Percentiles rank a stretch among this genome's conserved stretches.
Conservation (phyloP, 2,797 vertebrate genomes). For the Cirrhinus mrigala region DNA sequence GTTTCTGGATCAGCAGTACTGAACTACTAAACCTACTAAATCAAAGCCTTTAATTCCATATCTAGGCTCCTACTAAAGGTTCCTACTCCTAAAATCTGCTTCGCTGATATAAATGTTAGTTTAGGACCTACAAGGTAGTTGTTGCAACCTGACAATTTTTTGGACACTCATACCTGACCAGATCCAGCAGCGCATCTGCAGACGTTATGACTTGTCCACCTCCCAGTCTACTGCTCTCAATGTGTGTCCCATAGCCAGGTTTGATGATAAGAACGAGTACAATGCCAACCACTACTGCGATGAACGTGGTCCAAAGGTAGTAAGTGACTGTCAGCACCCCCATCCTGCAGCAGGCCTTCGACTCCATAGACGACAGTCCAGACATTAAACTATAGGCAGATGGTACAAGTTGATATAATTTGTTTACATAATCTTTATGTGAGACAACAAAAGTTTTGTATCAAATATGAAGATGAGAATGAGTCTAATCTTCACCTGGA, state of each 20-base stretch:
- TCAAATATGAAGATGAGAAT: background rate
- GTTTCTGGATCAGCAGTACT: background rate
- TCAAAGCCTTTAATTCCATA: background rate
- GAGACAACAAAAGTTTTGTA: background rate
- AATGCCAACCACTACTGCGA: constrained; percentile 88
- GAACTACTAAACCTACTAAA: background rate
- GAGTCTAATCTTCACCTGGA: constrained; percentile 79
- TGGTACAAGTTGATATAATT: background rate
- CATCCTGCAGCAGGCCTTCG: constrained; percentile 86
- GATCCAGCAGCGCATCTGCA: constrained; percentile 86
- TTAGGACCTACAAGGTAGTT: background rate
- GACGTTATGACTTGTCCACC: constrained; percentile 87
- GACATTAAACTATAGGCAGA: constrained; percentile 86
- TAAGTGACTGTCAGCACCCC: constrained; percentile 90
- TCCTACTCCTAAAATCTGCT: background rate
- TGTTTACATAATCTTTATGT: background rate
- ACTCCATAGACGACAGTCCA: constrained; percentile 89
- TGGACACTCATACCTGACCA: constrained; percentile 81
- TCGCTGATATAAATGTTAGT: background rate
- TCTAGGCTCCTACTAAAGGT: background rate
- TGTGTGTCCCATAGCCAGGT: constrained; percentile 84
- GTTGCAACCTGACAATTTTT: background rate
- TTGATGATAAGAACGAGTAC: constrained; percentile 85
- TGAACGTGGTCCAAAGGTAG: constrained; percentile 92
- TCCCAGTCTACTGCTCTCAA: constrained; percentile 78